phyloP scores from a whole-genome alignment of 1,140 invertebrate genomes.

The Rhyacophila brunnea region DNA sequence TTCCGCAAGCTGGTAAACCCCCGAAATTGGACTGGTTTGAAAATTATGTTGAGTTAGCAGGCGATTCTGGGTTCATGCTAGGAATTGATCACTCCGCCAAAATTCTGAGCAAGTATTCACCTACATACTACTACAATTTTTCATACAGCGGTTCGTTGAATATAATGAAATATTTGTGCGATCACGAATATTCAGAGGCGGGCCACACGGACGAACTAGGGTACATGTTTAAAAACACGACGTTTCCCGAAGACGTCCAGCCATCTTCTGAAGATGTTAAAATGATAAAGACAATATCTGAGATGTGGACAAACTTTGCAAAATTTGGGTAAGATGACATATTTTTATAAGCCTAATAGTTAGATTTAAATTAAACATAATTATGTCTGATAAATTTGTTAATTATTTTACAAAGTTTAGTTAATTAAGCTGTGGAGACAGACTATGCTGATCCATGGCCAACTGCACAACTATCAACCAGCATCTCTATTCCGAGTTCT shows the following conservation, averaged over 20 bases:
- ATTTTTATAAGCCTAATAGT: too few relatives aligned
- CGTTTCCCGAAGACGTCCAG: too few relatives aligned
- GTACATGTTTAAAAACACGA: slow-evolving; percentile 43
- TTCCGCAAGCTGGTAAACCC: not conserved
- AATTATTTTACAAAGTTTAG: too few relatives aligned
- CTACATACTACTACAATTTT: slow-evolving; percentile 40
- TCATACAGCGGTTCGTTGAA: slow-evolving; percentile 41
- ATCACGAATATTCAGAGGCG: slow-evolving; percentile 41
- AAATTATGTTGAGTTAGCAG: slow-evolving; percentile 14
- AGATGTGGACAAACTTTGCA: slow-evolving; percentile 50
- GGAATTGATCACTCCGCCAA: slow-evolving; percentile 12
- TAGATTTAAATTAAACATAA: too few relatives aligned
- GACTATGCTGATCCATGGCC: too few relatives aligned
- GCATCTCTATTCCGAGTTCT: too few relatives aligned
- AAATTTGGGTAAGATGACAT: slow-evolving; percentile 20
- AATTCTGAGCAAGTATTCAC: not conserved
- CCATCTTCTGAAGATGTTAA: slow-evolving; percentile 39
- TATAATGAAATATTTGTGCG: slow-evolving; percentile 42
- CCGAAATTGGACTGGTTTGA: not conserved
- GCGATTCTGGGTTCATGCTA: slow-evolving; percentile 15
- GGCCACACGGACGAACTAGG: slow-evolving; percentile 49
- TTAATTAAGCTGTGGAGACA: too few relatives aligned
- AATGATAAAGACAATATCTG: slow-evolving; percentile 45
- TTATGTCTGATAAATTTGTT: too few relatives aligned
- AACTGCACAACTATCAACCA: too few relatives aligned